phyloP scores from a whole-genome alignment of 2,797 vertebrate genomes.

The Syndactyla subalaris region DNA sequence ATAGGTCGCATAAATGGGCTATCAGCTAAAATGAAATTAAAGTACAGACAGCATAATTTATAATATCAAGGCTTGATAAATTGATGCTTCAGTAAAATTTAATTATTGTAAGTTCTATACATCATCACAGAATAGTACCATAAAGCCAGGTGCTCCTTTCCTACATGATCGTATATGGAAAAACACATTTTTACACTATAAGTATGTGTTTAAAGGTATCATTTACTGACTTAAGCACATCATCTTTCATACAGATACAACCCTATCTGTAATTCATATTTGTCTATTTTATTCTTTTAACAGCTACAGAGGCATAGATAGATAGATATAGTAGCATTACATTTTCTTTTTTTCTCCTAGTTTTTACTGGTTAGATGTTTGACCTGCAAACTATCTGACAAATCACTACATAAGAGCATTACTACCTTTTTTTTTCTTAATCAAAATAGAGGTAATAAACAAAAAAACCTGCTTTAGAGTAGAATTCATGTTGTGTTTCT shows the following conservation, averaged over 20 bases:
- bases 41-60: not conserved
- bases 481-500: not conserved
- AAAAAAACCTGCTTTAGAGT: not conserved
- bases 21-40: not conserved
- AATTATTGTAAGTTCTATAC: not conserved
- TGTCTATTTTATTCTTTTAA: not conserved
- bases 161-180: not conserved
- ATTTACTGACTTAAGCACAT: not conserved
- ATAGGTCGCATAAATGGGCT: not conserved
- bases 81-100: not conserved
- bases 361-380: not conserved
- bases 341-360: not conserved
- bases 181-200: not conserved
- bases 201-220: not conserved
- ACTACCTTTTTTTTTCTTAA: not conserved
- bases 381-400: not conserved
- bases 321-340: not conserved
- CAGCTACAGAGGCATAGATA: not conserved
- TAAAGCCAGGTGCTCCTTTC: not conserved
- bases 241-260: not conserved
- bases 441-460: not conserved
- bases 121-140: not conserved
- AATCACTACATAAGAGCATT: not conserved
- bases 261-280: not conserved
- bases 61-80: not conserved